Conservation (phyloP, 2,888 invertebrate genomes). For the Corbicula japonica region DNA sequence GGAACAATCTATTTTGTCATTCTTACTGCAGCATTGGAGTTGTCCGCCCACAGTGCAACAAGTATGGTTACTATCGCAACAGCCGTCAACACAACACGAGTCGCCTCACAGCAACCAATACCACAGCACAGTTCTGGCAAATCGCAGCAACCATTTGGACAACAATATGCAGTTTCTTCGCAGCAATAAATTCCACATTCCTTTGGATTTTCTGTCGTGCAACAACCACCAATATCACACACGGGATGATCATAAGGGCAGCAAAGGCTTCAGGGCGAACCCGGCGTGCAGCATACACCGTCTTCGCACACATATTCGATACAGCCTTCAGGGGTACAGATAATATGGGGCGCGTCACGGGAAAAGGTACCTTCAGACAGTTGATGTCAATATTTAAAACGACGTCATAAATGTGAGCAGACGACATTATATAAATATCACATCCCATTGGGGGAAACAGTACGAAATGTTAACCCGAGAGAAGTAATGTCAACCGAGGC, state of each 20-base stretch:
- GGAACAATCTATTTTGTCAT: neutral
- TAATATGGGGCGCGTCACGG: too few relatives aligned
- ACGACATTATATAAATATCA: too few relatives aligned
- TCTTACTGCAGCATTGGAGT: neutral
- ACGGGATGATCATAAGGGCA: neutral
- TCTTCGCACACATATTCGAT: neutral
- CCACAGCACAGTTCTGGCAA: neutral
- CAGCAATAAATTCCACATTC: conserved; percentile 1
- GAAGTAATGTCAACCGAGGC: too few relatives aligned
- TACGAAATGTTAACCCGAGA: too few relatives aligned
- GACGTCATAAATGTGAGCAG: too few relatives aligned
- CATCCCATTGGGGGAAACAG: too few relatives aligned
- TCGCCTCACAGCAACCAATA: neutral
- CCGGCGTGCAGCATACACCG: conserved; percentile 3
- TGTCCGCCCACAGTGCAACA: neutral
- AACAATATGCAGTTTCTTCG: neutral
- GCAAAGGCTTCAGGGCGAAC: neutral
- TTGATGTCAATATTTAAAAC: too few relatives aligned
- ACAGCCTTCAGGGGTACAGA: too few relatives aligned
- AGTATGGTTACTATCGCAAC: neutral
- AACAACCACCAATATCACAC: neutral
- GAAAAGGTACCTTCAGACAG: too few relatives aligned
- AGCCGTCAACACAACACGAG: neutral
- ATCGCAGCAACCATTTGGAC: neutral
- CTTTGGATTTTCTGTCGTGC: neutral